phyloP scores from a whole-genome alignment of 2,113 vertebrate species.

The Lampris incognitus region DNA sequence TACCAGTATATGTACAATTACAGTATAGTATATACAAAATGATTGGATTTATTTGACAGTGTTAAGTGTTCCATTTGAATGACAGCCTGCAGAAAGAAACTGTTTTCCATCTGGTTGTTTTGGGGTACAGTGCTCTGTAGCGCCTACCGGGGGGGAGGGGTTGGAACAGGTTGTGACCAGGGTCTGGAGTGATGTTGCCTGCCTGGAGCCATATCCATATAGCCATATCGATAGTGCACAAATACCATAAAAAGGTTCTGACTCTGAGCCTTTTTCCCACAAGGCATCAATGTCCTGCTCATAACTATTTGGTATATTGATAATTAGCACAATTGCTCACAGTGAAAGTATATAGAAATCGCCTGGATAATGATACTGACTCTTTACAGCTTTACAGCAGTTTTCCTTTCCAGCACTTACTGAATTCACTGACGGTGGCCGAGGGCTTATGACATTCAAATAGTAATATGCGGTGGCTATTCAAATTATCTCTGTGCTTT shows the following conservation, averaged over 20 bases:
- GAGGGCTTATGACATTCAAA: slow-evolving; percentile 13
- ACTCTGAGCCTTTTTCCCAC: slow-evolving; percentile 12
- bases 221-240: slow-evolving; percentile 37
- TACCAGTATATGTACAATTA: no score
- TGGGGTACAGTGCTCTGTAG: no score
- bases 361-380: slow-evolving; percentile 25
- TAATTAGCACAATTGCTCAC: slow-evolving; percentile 32
- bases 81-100: no score
- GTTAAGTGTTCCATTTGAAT: no score
- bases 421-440: slow-evolving; percentile 24
- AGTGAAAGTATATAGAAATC: slow-evolving; percentile 30
- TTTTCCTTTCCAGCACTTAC: slow-evolving; percentile 11
- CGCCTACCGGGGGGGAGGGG: no score
- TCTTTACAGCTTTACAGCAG: slow-evolving; percentile 13
- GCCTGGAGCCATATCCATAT: not conserved
- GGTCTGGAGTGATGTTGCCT: no score
- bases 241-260: slow-evolving; percentile 26
- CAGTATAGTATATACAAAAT: no score
- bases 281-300: slow-evolving; percentile 21
- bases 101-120: no score
- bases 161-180: no score
- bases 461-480: slow-evolving; percentile 23
- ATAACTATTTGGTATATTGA: slow-evolving; percentile 49
- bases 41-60: no score
- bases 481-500: slow-evolving; percentile 14